Base-by-base conservation (phyloP, 2,113 vertebrate species). In the Ailuropoda melanoleuca region DNA sequence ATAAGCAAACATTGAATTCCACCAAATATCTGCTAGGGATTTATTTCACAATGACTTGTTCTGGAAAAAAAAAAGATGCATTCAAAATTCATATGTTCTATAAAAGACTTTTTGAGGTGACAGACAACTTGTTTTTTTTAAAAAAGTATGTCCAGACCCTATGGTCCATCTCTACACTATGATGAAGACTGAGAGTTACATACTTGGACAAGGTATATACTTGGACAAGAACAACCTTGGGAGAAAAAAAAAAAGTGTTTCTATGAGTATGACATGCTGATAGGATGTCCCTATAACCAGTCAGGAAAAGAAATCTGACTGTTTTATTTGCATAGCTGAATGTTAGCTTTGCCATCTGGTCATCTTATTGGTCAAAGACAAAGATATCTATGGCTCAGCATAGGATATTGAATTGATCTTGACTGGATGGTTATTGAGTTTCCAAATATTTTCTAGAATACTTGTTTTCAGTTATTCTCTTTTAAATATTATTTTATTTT, bases 271-370 rank as follows among this genome's bases (percentile, higher is more conserved):
- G 70, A 39, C 18, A 46, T 62, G 29, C 10, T 80, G 53, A 81
- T 66, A 39, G 2, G 13, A 48, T 43, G 21, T 1, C 62, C n/a
- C 26, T 19, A 29, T 48, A 56, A 43, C 46, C 34, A 34, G 15
- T 39, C 18, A 56, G 13, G 10, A 66, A 80, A 95, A 39, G 3
- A 70, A 84, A 15, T 64, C 15, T 75, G 62, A 55, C 43, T 19
- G 24, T 68, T 58, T 78, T 23, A 96, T 78, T 95, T 96, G 37
- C 70, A 91, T 77, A 90, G n/a, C 6, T 85, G 18, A 91, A 90
- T 70, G 58, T 81, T 81, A 96, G 43, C 34, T 91, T 84, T 92
- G 46, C 43, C 87, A 95, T 85, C 75, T 88, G 50, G 84, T 85
- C 70, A 56, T 39, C 53, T 81, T 75, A 55, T 70, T 94, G 19